Percentiles rank a stretch among this genome's conserved stretches.
Conservation (phyloP, 2,113 vertebrate species). For the Progne subis region DNA sequence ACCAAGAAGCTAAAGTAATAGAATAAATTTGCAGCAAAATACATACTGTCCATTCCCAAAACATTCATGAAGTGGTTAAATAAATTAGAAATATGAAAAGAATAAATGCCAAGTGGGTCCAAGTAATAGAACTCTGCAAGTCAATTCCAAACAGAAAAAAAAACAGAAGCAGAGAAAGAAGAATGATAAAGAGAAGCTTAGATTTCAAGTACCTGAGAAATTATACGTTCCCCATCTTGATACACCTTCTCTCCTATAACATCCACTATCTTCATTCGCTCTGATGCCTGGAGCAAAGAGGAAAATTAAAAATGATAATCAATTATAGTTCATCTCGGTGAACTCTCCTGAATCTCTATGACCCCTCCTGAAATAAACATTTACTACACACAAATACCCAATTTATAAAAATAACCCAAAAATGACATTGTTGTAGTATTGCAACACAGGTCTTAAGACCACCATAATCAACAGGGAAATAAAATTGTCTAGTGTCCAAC, state of each 20-base stretch:
- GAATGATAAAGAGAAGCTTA: not conserved
- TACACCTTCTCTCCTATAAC: constrained; percentile 91
- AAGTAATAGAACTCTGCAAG: not conserved
- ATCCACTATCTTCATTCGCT: constrained; percentile 97
- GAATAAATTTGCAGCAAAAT: not conserved
- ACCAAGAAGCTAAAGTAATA: not conserved
- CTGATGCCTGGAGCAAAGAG: constrained; percentile 79
- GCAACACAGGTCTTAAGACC: not conserved
- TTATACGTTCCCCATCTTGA: constrained; percentile 91
- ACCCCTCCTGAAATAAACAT: not conserved
- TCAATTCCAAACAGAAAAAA: not conserved
- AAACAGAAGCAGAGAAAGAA: not conserved
- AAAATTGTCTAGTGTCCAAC: not conserved
- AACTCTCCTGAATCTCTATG: not conserved
- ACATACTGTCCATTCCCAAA: not conserved
- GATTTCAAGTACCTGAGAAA: constrained; percentile 84
- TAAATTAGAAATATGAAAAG: not conserved
- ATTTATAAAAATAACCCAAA: not conserved
- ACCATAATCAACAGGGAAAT: not conserved
- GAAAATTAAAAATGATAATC: not conserved
- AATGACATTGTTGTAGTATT: fast-evolving
- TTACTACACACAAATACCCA: not conserved
- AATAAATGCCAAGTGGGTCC: not conserved
- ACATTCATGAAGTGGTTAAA: not conserved
- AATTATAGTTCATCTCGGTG: not conserved